Percentiles rank a stretch among this genome's conserved stretches.
Conservation (phyloP, 2,797 vertebrate species). For the Microchirus variegatus region DNA sequence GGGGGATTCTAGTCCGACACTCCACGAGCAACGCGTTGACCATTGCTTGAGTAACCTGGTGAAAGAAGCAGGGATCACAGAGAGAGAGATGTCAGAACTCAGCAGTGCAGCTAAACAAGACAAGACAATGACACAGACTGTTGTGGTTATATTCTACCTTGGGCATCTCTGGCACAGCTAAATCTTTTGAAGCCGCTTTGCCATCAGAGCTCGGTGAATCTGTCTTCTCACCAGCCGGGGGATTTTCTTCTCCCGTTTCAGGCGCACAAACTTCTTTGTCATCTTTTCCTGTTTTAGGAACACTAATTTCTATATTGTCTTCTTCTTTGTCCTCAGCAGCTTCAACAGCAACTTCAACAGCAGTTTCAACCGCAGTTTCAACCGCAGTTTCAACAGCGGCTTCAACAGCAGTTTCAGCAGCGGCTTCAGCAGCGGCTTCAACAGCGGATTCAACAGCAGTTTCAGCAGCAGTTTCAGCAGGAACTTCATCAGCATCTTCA, state of each 20-base stretch:
- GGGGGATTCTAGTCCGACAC: conserved; percentile 32
- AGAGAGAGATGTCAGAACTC: not conserved
- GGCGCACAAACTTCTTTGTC: not conserved
- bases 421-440: too few relatives aligned
- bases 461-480: too few relatives aligned
- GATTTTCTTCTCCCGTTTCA: too few relatives aligned
- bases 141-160: conserved; percentile 44
- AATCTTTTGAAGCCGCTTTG: not conserved
- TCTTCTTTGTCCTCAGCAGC: conserved; percentile 1
- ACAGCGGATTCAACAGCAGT: too few relatives aligned
- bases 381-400: too few relatives aligned
- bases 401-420: too few relatives aligned
- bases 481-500: conserved; percentile 6
- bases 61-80: conserved; percentile 11
- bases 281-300: not conserved
- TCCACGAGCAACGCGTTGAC: conserved; percentile 54
- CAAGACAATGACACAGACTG: not conserved
- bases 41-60: conserved; percentile 63
- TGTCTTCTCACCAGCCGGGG: conserved; percentile 2
- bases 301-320: not conserved
- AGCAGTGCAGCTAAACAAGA: not conserved
- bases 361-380: too few relatives aligned
- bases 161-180: conserved; percentile 8
- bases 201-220: not conserved
- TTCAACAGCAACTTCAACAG: not conserved